phyloP scores from a whole-genome alignment of 2,888 invertebrate species.

The Perithous albicinctus region DNA sequence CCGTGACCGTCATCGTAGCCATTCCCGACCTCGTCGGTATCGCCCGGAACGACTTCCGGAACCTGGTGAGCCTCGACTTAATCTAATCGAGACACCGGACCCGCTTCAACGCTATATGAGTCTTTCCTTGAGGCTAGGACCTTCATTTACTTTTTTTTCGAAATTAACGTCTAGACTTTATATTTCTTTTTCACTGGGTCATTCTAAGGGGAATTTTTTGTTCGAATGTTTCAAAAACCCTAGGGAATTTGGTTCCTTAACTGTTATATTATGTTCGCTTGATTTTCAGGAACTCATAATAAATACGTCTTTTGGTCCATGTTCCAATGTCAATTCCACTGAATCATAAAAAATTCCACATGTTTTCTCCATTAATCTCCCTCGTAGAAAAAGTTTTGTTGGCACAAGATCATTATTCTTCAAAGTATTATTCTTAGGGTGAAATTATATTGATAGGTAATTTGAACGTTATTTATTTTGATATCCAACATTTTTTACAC shows the following conservation, averaged over 20 bases:
- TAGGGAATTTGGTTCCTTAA: too few relatives aligned
- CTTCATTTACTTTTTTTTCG: neutral
- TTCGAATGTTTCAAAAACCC: too few relatives aligned
- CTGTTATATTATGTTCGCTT: too few relatives aligned
- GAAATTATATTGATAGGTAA: too few relatives aligned
- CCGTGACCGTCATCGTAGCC: slow-evolving; percentile 30
- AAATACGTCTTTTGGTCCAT: too few relatives aligned
- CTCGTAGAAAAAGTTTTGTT: too few relatives aligned
- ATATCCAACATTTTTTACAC: neutral
- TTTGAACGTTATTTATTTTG: neutral
- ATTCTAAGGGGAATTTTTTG: neutral
- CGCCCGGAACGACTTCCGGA: slow-evolving; percentile 66
- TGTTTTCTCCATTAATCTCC: neutral
- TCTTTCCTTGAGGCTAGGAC: neutral
- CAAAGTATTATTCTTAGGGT: too few relatives aligned
- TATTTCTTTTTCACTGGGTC: neutral
- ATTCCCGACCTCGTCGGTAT: slow-evolving; percentile 43
- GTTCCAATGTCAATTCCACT: too few relatives aligned
- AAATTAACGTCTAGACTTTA: neutral
- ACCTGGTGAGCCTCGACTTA: slow-evolving; percentile 62
- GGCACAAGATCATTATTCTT: too few relatives aligned
- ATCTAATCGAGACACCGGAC: slow-evolving; percentile 62
- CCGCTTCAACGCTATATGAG: slow-evolving; percentile 22
- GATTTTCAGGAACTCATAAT: neutral
- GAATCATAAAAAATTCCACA: neutral